Conservation (phyloP, 2,797 vertebrate species). For the Sebastes iracundus region DNA sequence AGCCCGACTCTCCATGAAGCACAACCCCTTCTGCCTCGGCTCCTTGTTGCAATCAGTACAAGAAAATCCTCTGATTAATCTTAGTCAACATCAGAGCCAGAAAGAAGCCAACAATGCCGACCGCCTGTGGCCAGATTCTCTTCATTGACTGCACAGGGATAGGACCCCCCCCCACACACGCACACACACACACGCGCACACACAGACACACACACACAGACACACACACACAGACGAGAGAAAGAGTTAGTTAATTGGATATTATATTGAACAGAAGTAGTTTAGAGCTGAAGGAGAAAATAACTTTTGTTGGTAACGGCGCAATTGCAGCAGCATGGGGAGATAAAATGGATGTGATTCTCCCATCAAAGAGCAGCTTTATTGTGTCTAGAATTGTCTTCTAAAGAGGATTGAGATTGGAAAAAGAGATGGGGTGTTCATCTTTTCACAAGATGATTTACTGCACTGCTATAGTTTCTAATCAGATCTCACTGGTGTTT, state of each 20-base stretch:
- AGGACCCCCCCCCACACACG: neutral
- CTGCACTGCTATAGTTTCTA: constrained; percentile 49
- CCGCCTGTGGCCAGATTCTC: constrained; percentile 38
- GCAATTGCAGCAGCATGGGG: constrained; percentile 35
- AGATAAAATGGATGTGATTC: constrained; percentile 70
- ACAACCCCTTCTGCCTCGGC: constrained; percentile 4
- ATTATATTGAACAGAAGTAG: constrained; percentile 70
- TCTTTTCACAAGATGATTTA: constrained; percentile 60
- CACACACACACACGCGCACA: too few relatives aligned
- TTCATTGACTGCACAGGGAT: constrained; percentile 50
- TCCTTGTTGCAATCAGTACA: constrained; percentile 7
- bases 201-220: neutral
- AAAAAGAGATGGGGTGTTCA: constrained; percentile 62
- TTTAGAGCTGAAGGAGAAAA: constrained; percentile 61
- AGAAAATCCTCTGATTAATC: constrained; percentile 60
- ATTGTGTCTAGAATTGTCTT: constrained; percentile 56
- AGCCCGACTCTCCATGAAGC: constrained; percentile 6
- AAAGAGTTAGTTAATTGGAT: constrained; percentile 67
- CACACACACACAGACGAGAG: constrained; percentile 21
- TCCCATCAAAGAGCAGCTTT: constrained; percentile 61
- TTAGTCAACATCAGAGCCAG: constrained; percentile 40
- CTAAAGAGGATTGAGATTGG: constrained; percentile 61
- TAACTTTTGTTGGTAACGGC: constrained; percentile 57
- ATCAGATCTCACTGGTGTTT: constrained; percentile 57
- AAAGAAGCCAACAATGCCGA: constrained; percentile 42